Base-by-base conservation (phyloP, 2,113 vertebrate genomes). In the Myanophis thanlyinensis region DNA sequence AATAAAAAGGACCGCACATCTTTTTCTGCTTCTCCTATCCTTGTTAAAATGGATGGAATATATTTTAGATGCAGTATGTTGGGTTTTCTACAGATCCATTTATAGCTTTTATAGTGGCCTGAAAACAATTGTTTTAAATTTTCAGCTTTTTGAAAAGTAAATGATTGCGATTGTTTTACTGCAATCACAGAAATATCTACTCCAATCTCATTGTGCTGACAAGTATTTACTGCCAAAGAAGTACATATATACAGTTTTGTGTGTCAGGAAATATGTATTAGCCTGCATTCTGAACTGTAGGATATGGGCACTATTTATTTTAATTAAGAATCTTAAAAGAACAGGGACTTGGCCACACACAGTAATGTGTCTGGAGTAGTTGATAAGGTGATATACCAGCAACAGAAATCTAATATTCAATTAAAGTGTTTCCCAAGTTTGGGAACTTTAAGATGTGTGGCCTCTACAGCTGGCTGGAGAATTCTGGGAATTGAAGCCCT, bases 301-400 rank as follows among this genome's bases (percentile, higher is more conserved):
- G 52, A 40, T 46, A 59, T 5, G 44, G 25, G 25, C 35, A 44
- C 20, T 54, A 25, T 27, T 18, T 46, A 62, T 10, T 44, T 87
- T 10, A 40, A 5, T 53, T 56, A 56, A 54, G 15, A 80, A 25
- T 80, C 27, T 80, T 52, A 44, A 46, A 46, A 53, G 30, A 18
- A 53, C 62, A 52, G 47, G 94, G 93, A 93, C 93, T 94, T 94
- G 47, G 62, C 12, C 62, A 67, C 12, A n/a, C 12, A n/a, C 12
- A 13, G 12, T n/a, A 96, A 93, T 92, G 91, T 92, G 95, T 92
- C 85, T 93, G 86, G 59, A 93, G 54, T 91, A 94, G 47, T 88
- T 89, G 89, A 88, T 48, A 96, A 80, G 25, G 15, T 13, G 46
- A 51, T 30, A 91, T 86, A 94, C 59, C 8, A 94, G n/a, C 59